Evolutionary conservation across 1,140 invertebrate genomes (phyloP), one percentile per base, ranked within the genome.

Genomic region (Macrosteles quadrilineatus): DNA sequence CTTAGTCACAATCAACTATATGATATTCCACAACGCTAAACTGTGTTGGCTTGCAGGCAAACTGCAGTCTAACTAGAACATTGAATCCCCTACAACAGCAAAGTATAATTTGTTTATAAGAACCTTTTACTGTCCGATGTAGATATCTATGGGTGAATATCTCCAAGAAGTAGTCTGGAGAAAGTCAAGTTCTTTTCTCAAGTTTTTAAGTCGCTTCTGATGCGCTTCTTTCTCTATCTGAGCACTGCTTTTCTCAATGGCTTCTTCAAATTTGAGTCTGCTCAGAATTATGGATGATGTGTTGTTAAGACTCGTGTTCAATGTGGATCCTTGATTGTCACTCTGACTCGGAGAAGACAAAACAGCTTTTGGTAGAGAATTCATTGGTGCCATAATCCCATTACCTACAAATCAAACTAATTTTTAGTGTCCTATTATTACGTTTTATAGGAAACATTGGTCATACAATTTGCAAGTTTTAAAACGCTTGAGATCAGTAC

Each of bases 151-250:
- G 14, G 78, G 75, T 59, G 77, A 76, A 75, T 83, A 83, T 67
- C 81, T 81, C 82, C 82, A 83, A 53, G 81, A 77, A 21, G 81
- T 82, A 70, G 79, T 78, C 68, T 80, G 77, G 27, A 83, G 71
- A 73, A 81, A 80, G 43, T 83, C 81, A 14, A 83, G 68, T 75
- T 83, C 78, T 74, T 81, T 83, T 9, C 81, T 73, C 23, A 83
- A 69, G 29, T 73, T 73, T 72, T 80, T 81, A 31, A 82, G 71
- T 59, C 81, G 69, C 72, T 81, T 82, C 69, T 79, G 74, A 73
- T 83, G 81, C 6, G 79, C 76, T 65, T 83, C 82, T 55, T 71
- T 68, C 45, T 72, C 67, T 19, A 69, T 36, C 29, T 66, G 55
- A 12, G 57, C 32, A 19, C 32, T 59, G 29, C 27, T 66, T 19